Base-by-base conservation (phyloP, 2,113 vertebrate genomes). In the Petaurus breviceps region DNA sequence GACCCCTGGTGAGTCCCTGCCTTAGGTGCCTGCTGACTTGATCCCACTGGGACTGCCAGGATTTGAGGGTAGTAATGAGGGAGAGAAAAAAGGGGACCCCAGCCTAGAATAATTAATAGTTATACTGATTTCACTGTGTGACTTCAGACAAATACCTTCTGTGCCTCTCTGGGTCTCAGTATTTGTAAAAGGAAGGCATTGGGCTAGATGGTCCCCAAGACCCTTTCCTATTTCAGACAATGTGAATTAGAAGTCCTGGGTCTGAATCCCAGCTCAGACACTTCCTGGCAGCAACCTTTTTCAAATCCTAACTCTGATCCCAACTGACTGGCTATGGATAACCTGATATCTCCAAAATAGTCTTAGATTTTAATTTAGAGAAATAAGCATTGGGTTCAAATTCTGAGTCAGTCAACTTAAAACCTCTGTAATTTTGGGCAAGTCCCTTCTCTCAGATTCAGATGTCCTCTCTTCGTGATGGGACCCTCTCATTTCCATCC, bases 71-170 rank as follows among this genome's bases (percentile, higher is more conserved):
- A 46, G 25, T 7, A 51, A 23, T 37, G 31, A 19, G 52, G 51
- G 53, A 10, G 0, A 46, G 24, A 0, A 31, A 12, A 11, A 14
- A 49, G 9, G 43, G 31, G 2, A 1, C 25, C 1, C 68, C 26
- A 28, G 0, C 26, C 12, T 31, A 1, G 0, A 3, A 0, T 0
- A 3, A 43, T 52, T 0, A 26, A 24, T 43, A 23, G 68, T 43
- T 43, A 43, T 8, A 9, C 5, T n/a, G 37, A n/a, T 16, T 77
- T 77, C 37, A 37, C 6, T 37, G 14, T n/a, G 68, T n/a, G 68
- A 84, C 68, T 14, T 43, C 37, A 77, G 14, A n/a, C 19, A n/a
- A n/a, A 77, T 77, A 37, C 37, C 68, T n/a, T 77, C n/a, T 19
- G 7, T 22, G 19, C 5, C 68, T 23, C 19, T 84, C 14, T 9